Evolutionary conservation across 2,113 vertebrate species (phyloP).

Genomic region (Amia ocellicauda): DNA sequence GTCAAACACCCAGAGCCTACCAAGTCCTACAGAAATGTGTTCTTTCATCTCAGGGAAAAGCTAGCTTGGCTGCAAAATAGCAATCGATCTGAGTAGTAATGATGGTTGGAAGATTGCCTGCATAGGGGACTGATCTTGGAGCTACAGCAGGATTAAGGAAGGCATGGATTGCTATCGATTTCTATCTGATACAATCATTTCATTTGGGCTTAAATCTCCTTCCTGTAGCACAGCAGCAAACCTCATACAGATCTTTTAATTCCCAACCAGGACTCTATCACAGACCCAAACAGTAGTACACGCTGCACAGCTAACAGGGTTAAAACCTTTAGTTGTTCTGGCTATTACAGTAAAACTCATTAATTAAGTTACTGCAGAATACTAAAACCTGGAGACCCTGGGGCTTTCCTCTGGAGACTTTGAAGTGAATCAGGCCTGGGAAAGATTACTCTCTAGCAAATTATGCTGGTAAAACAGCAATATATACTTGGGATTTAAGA

Average conservation of each 20-base stretch:
- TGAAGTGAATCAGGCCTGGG: constrained; percentile 47
- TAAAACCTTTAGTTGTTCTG: constrained; percentile 58
- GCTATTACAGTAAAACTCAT: constrained; percentile 56
- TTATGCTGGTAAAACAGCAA: too few relatives aligned
- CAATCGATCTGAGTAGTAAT: constrained; percentile 62
- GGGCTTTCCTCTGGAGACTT: constrained; percentile 33
- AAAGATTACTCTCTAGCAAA: constrained; percentile 34
- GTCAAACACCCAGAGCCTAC: constrained; percentile 39
- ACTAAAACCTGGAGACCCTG: constrained; percentile 34
- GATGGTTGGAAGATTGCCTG: constrained; percentile 69
- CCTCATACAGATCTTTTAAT: constrained; percentile 61
- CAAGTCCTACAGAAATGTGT: neutral
- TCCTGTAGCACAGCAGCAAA: constrained; percentile 55
- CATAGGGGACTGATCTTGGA: constrained; percentile 59
- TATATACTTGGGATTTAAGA: too few relatives aligned
- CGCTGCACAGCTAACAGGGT: constrained; percentile 53
- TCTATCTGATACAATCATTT: constrained; percentile 78
- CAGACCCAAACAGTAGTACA: constrained; percentile 37
- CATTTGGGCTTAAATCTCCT: constrained; percentile 67
- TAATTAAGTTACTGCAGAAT: constrained; percentile 55
- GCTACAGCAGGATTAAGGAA: constrained; percentile 65
- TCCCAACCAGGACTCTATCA: constrained; percentile 35
- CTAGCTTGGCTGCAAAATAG: constrained; percentile 36
- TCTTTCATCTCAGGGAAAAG: constrained; percentile 37
- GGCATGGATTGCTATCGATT: constrained; percentile 73